phyloP scores from a whole-genome alignment of 1,140 invertebrate genomes.

The Lamellibrachia luymesi region DNA sequence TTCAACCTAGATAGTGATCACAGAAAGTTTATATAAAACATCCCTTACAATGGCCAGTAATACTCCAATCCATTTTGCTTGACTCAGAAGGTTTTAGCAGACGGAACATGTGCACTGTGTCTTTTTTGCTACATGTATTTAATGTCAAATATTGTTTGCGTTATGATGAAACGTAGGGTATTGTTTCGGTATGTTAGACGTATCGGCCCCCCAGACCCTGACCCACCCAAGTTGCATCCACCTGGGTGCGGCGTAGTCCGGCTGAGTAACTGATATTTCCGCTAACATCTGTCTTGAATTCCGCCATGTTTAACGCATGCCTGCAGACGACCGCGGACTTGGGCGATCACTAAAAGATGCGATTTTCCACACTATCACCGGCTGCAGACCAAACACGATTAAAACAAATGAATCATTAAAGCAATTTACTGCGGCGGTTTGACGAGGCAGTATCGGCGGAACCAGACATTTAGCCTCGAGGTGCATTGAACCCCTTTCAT shows the following conservation, averaged over 20 bases:
- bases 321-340: background rate
- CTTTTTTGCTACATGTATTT: too few species aligned
- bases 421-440: background rate
- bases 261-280: background rate
- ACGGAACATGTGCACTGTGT: too few species aligned
- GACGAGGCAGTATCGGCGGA: background rate
- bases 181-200: too few species aligned
- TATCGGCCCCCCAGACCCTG: too few species aligned
- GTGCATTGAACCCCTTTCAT: background rate
- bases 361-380: background rate
- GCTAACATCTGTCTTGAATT: background rate
- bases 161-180: too few species aligned
- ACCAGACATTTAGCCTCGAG: background rate
- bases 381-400: background rate
- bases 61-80: too few species aligned
- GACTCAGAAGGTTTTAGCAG: too few species aligned
- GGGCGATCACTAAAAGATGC: background rate
- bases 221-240: too few species aligned
- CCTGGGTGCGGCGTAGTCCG: background rate
- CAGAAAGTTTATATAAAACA: too few species aligned
- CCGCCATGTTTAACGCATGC: background rate
- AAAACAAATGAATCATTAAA: background rate
- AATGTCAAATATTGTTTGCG: too few species aligned
- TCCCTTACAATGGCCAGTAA: too few species aligned
- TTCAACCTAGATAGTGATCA: too few species aligned